Percentiles rank a stretch among this genome's conserved stretches.
These are phyloP conservation scores for Acrossocheilus fasciatus DNA, from an alignment of 2,797 vertebrate species.

Conservation along the genomic window DNA sequence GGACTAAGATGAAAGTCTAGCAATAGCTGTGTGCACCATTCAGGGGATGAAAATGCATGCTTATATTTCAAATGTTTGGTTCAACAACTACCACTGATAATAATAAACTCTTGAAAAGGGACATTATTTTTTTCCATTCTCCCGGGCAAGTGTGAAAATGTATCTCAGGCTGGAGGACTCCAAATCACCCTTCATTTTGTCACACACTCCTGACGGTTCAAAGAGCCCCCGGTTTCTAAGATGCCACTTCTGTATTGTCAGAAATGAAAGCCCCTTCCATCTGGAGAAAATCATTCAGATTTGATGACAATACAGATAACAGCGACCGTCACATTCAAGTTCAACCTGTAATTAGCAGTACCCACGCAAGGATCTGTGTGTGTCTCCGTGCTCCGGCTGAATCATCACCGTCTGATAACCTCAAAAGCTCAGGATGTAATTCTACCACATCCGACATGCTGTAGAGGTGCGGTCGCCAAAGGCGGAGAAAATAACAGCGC, in stretches of 20 bases:
- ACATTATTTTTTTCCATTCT: constrained; percentile 28
- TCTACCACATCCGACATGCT: constrained; percentile 1
- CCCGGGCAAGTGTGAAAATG: constrained; percentile 8
- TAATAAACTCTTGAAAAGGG: constrained; percentile 29
- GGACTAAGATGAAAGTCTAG: not conserved
- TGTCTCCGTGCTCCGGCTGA: constrained; percentile 3
- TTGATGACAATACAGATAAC: constrained; percentile 55
- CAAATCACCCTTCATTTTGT: constrained; percentile 29
- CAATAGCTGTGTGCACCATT: constrained; percentile 6
- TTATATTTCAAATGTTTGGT: constrained; percentile 1
- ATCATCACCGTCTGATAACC: constrained; percentile 44
- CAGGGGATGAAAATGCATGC: constrained; percentile 18
- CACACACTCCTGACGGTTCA: constrained; percentile 12
- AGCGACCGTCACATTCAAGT: constrained; percentile 38
- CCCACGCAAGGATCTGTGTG: constrained; percentile 23
- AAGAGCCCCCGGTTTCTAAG: constrained; percentile 21
- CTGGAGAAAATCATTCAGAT: constrained; percentile 23
- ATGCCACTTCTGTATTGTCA: constrained; percentile 16
- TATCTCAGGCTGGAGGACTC: constrained; percentile 26
- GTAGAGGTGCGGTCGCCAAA: constrained; percentile 3
- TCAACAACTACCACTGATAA: constrained; percentile 46
- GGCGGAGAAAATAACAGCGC: constrained; percentile 19
- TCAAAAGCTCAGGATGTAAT: constrained; percentile 16
- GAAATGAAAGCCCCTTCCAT: constrained; percentile 24
- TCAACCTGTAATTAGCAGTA: constrained; percentile 55